Base-by-base conservation (phyloP, 2,888 invertebrate species). In the Aphelenchoides bicaudatus region DNA sequence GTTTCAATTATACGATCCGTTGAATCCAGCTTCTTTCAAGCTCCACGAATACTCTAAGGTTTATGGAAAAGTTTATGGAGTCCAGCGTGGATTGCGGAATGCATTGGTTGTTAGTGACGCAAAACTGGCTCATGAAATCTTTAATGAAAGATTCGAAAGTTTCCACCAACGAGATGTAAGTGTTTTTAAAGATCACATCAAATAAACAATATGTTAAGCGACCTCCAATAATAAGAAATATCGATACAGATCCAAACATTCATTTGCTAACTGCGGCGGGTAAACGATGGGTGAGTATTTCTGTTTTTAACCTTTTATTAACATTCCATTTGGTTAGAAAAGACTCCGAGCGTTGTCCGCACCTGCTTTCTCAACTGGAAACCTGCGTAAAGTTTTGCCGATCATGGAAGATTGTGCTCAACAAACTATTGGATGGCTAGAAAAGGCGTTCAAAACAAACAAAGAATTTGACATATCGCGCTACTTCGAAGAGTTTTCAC, bases 321-420 rank as follows among this genome's bases (percentile, higher is more conserved):
- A n/a, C n/a, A n/a, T n/a, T n/a, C n/a, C n/a, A n/a, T n/a, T n/a
- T n/a, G n/a, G n/a, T n/a, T n/a, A n/a, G 84, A 83, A 84, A 68
- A 74, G 83, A n/a, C 79, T 84, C 6, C 72, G 84, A 23, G 73
- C 79, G 6, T 75, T 82, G 5, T 75, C 82, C 4, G 81, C 81
- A 38, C 83, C 84, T 0, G 81, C 81, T 2, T 84, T 84, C 68
- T 81, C 82, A 6, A 75, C 80, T 4, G 66, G 78, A 31, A 84
- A 82, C 73, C 79, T 84, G 71, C 81, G 81, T 64, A 76, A 78
- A 72, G 80, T 82, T 79, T 70, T 80, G 5, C 79, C 80, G 2
- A 75, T 80, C 27, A 80, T 84, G 59, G 79, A 80, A 48, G 73
- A 79, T 21, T 79, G 80, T 43, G 78, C 81, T 8, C 70, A 79